Evolutionary conservation across 2,113 vertebrate species (phyloP).

Genomic region (Carollia perspicillata): DNA sequence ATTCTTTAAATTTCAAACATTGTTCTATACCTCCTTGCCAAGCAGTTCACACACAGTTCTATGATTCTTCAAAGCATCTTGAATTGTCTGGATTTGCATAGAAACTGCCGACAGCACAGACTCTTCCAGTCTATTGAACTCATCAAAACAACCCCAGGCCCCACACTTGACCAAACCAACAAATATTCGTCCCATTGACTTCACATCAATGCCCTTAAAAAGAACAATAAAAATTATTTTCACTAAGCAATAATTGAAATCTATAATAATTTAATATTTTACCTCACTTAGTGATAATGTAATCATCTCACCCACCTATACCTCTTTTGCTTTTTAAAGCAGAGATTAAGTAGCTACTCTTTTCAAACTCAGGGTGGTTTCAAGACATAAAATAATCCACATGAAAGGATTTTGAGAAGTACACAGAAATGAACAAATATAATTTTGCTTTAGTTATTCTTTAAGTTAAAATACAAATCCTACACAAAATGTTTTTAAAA

Average conservation of each 20-base stretch:
- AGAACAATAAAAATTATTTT: slow-evolving; percentile 28
- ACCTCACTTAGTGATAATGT: background rate
- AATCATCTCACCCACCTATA: background rate
- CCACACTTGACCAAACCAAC: slow-evolving; percentile 97
- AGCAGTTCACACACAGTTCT: slow-evolving; percentile 90
- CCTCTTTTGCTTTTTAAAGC: background rate
- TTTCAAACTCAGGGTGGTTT: background rate
- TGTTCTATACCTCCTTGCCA: slow-evolving; percentile 89
- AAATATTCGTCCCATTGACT: slow-evolving; percentile 98
- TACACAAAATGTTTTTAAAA: background rate
- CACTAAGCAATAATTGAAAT: slow-evolving; percentile 17
- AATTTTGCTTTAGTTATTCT: background rate
- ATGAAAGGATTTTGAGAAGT: background rate
- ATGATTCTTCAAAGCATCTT: slow-evolving; percentile 94
- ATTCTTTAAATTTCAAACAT: background rate
- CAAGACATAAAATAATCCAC: background rate
- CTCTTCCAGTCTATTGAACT: slow-evolving; percentile 97
- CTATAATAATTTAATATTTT: background rate
- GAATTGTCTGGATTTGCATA: slow-evolving; percentile 98
- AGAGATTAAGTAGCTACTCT: background rate
- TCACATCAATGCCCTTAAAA: slow-evolving; percentile 95
- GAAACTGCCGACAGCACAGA: slow-evolving; percentile 96
- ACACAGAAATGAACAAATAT: background rate
- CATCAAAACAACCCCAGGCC: slow-evolving; percentile 98
- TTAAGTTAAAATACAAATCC: slow-evolving; percentile 17